Percentiles rank a stretch among this genome's conserved stretches.
Evolutionary conservation across 1,140 invertebrate genomes (phyloP).

Genomic region (Cyphomyrmex costatus): DNA sequence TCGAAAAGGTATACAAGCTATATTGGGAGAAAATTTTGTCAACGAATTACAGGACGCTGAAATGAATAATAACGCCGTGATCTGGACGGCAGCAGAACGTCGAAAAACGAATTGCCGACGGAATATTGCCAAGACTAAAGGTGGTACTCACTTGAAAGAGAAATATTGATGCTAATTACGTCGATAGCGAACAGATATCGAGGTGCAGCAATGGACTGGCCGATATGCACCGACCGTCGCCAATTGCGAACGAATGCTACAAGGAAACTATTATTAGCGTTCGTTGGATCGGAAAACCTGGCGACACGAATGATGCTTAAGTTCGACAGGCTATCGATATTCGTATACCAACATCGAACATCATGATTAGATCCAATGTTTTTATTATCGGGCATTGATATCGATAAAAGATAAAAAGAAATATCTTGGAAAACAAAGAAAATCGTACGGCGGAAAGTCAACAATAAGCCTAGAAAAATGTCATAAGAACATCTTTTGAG

Average conservation of each 20-base stretch:
- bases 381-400: not conserved
- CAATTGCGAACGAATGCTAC: conserved; percentile 30
- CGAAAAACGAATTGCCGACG: conserved; percentile 18
- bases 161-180: conserved; percentile 61
- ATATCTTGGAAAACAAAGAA: not conserved
- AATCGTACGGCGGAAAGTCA: not conserved
- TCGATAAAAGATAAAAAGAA: not conserved
- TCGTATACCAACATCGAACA: conserved; percentile 20
- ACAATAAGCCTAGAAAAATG: too few relatives aligned
- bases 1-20: conserved; percentile 5
- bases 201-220: not conserved
- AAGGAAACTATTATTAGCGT: conserved; percentile 42
- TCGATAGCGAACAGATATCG: conserved; percentile 34
- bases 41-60: conserved; percentile 33
- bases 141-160: conserved; percentile 10
- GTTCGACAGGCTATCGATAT: conserved; percentile 31
- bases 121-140: not conserved
- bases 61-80: not conserved
- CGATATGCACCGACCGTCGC: conserved; percentile 22
- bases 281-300: conserved; percentile 27
- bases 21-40: conserved; percentile 59
- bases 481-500: too few relatives aligned
- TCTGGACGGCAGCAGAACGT: conserved; percentile 8
- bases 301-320: conserved; percentile 19
- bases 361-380: not conserved